These are phyloP conservation scores for Brachycybe producta DNA, from an alignment of 2,888 invertebrate genomes.

Conservation along the genomic window DNA sequence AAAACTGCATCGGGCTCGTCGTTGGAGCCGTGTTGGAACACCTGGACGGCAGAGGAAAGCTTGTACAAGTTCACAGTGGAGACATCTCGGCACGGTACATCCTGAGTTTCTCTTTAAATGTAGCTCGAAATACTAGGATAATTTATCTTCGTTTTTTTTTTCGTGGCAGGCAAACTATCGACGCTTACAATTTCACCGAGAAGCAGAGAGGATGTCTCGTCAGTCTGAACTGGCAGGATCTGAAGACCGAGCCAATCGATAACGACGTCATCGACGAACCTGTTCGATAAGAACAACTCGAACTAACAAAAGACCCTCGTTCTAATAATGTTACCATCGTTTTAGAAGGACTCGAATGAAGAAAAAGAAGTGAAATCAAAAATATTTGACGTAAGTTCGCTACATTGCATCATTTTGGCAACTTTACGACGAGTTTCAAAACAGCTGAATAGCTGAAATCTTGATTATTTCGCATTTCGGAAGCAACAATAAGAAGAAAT, in stretches of 20 bases:
- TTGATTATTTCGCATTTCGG: too few species aligned
- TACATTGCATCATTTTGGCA: too few species aligned
- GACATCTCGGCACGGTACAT: conserved; percentile 55
- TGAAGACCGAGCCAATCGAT: background rate
- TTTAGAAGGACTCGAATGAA: too few species aligned
- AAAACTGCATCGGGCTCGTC: conserved; percentile 72
- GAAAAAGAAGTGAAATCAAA: too few species aligned
- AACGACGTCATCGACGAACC: background rate
- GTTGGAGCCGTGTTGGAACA: conserved; percentile 66
- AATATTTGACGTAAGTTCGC: too few species aligned
- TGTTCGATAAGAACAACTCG: background rate
- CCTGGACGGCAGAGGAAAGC: conserved; percentile 48
- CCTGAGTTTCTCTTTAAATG: background rate
- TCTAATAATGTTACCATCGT: conserved; percentile 21
- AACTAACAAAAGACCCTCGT: background rate
- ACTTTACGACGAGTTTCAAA: too few species aligned
- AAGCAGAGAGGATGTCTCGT: conserved; percentile 56
- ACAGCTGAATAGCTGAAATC: too few species aligned
- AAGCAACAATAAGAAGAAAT: too few species aligned
- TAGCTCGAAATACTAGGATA: background rate
- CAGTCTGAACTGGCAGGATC: conserved; percentile 5
- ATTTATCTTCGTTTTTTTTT: background rate
- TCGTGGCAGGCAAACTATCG: conserved; percentile 45
- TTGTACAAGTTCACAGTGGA: conserved; percentile 66
- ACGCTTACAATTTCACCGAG: conserved; percentile 63